Percentiles rank a stretch among this genome's conserved stretches.
Evolutionary conservation across 2,113 vertebrate genomes (phyloP).

Genomic region (Brachypodius melanocephalos): DNA sequence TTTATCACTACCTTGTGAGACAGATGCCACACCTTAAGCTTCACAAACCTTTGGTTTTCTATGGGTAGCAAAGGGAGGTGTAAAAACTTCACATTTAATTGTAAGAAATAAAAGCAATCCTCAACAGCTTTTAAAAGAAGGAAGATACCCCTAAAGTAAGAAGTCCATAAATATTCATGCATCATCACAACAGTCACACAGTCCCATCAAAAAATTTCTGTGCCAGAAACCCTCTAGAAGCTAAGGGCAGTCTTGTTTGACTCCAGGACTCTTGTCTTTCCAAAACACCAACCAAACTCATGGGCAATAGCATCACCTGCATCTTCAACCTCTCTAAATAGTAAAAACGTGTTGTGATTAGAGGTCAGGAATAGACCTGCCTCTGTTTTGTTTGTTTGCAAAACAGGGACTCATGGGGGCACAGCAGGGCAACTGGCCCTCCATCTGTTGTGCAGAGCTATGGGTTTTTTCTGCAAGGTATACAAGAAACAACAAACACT

Average conservation of each 20-base stretch:
- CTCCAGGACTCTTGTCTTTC: not conserved
- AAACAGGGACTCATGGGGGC: not conserved
- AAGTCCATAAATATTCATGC: not conserved
- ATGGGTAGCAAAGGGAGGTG: not conserved
- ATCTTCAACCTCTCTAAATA: not conserved
- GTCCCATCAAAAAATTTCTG: not conserved
- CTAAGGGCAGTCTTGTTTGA: not conserved
- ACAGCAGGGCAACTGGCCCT: slow-evolving; percentile 16
- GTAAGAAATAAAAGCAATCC: not conserved
- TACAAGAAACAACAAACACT: slow-evolving; percentile 1
- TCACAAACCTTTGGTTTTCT: not conserved
- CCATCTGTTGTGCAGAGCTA: slow-evolving; percentile 29
- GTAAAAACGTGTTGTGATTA: not conserved
- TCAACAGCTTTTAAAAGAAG: not conserved
- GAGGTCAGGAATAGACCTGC: not conserved
- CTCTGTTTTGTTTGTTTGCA: not conserved
- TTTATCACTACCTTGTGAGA: not conserved
- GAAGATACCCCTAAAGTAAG: not conserved
- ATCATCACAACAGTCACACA: not conserved
- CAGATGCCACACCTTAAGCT: fast-evolving
- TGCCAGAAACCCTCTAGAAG: not conserved
- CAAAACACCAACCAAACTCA: not conserved
- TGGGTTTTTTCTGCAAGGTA: not conserved
- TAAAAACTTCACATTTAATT: not conserved
- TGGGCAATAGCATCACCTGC: not conserved